phyloP scores from a whole-genome alignment of 1,140 invertebrate species.

The Polyergus mexicanus region DNA sequence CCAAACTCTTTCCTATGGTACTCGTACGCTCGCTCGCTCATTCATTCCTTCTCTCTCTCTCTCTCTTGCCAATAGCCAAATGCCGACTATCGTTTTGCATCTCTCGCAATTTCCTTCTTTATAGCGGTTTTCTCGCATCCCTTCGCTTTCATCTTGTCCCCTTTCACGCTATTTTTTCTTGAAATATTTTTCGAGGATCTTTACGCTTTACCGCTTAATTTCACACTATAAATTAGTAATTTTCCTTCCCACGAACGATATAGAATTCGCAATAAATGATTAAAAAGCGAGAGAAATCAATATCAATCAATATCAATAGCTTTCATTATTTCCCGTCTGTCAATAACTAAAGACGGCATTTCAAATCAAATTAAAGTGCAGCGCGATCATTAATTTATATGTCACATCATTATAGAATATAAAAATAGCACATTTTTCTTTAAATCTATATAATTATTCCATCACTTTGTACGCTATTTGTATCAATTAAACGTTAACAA shows the following conservation, averaged over 20 bases:
- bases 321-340: slow-evolving; percentile 1
- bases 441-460: not conserved
- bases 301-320: not conserved
- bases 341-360: not conserved
- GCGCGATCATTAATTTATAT: not conserved
- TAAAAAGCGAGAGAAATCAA: not conserved
- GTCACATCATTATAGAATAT: not conserved
- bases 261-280: not conserved
- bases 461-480: slow-evolving; percentile 13
- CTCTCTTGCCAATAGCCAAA: not conserved
- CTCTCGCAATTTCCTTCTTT: slow-evolving; percentile 48
- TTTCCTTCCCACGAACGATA: not conserved
- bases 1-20: not conserved
- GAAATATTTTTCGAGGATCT: slow-evolving; percentile 42
- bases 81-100: slow-evolving; percentile 26
- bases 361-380: not conserved
- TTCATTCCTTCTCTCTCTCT: not conserved
- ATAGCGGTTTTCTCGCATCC: slow-evolving; percentile 45
- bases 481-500: slow-evolving; percentile 22
- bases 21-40: not conserved
- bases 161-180: slow-evolving; percentile 39
- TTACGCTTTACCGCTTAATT: slow-evolving; percentile 43
- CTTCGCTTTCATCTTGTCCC: slow-evolving; percentile 34
- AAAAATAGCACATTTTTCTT: slow-evolving; percentile 9
- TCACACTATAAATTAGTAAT: slow-evolving; percentile 41